phyloP scores from a whole-genome alignment of 2,797 vertebrate species.

The Dicrostonyx torquatus region DNA sequence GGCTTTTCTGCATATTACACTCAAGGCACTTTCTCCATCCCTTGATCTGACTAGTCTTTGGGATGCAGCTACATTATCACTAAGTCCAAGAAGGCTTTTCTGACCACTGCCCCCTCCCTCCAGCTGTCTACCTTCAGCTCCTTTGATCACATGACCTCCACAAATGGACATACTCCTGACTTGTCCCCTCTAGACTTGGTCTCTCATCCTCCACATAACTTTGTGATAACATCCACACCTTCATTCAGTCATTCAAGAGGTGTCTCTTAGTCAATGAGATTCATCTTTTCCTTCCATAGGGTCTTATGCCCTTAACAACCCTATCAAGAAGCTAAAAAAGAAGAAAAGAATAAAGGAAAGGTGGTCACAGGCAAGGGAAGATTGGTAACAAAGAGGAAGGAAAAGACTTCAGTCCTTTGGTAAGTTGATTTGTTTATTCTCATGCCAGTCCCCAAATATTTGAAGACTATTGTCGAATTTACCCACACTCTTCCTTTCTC shows the following conservation, averaged over 20 bases:
- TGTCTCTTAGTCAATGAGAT: neutral
- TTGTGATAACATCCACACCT: neutral
- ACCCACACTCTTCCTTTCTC: neutral
- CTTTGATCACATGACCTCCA: neutral
- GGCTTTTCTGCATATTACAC: neutral
- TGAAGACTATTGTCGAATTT: neutral
- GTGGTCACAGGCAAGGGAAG: neutral
- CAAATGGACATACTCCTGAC: neutral
- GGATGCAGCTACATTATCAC: neutral
- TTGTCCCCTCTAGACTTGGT: neutral
- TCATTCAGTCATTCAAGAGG: neutral
- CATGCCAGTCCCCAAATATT: neutral
- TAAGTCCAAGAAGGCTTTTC: neutral
- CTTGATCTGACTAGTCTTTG: neutral
- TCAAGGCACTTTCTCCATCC: neutral
- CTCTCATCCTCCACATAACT: neutral
- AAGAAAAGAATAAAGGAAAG: neutral
- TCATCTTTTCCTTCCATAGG: neutral
- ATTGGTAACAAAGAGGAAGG: neutral
- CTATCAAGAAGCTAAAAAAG: neutral
- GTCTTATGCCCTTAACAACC: neutral
- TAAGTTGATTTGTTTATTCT: neutral
- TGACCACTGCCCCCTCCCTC: accelerated
- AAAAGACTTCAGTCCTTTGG: neutral
- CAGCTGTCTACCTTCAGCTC: neutral